These are phyloP conservation scores for Agrochola lota DNA, from an alignment of 2,888 invertebrate genomes.

Conservation along the genomic window DNA sequence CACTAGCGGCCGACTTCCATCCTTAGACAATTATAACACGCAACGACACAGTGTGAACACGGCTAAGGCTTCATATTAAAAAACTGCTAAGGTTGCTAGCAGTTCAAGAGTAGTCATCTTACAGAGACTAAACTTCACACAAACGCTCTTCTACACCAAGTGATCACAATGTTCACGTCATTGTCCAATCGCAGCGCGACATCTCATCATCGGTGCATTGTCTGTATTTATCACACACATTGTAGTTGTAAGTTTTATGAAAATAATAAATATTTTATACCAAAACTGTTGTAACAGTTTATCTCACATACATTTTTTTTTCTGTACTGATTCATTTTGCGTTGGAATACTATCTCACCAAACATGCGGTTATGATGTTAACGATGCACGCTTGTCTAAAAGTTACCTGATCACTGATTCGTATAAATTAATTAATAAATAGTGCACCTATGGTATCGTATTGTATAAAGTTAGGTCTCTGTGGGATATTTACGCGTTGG, in stretches of 20 bases:
- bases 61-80: conserved; percentile 11
- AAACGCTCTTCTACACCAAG: neutral
- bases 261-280: no score
- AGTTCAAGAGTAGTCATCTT: conserved; percentile 8
- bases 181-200: neutral
- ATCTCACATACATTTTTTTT: neutral
- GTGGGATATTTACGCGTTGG: conserved; percentile 2
- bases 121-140: conserved; percentile 7
- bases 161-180: neutral
- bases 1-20: conserved; percentile 61
- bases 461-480: conserved; percentile 16
- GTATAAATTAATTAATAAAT: neutral
- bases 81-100: conserved; percentile 28
- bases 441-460: neutral
- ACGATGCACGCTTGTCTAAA: neutral
- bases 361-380: neutral
- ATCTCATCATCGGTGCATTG: neutral
- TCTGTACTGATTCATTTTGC: neutral
- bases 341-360: neutral
- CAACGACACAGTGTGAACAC: conserved; percentile 35
- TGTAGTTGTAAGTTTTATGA: neutral
- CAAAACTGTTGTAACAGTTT: neutral
- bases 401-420: neutral
- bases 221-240: neutral
- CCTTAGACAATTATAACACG: conserved; percentile 47